These are phyloP conservation scores for Eupithecia inturbata DNA, from an alignment of 2,888 invertebrate genomes.

Conservation along the genomic window DNA sequence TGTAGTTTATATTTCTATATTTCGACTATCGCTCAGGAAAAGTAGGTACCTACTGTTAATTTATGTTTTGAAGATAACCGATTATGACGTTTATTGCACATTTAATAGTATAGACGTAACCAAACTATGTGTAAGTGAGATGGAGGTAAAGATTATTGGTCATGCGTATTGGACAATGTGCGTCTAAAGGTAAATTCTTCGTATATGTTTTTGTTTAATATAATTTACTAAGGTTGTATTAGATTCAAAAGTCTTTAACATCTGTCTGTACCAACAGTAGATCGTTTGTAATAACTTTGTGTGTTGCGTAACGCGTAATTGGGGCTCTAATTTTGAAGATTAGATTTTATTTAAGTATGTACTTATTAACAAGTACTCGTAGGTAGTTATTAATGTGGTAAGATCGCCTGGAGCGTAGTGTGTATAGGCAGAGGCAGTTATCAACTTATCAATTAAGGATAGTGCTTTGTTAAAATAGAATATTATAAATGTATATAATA, in stretches of 20 bases:
- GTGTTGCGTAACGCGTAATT: constrained; percentile 4
- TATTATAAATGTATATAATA: neutral
- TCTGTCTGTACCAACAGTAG: neutral
- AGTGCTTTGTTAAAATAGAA: neutral
- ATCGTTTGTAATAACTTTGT: neutral
- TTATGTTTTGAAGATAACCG: neutral
- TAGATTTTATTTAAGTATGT: constrained; percentile 10
- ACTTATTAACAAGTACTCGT: constrained; percentile 2
- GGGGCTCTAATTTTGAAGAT: constrained; percentile 2
- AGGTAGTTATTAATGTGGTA: constrained; percentile 6
- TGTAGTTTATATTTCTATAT: neutral
- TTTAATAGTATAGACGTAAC: neutral
- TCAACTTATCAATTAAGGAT: neutral
- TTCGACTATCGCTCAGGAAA: neutral
- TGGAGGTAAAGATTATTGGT: neutral
- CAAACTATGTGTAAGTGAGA: neutral
- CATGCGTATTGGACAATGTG: too few species aligned
- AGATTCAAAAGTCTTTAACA: neutral
- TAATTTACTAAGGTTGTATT: too few species aligned
- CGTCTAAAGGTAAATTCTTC: too few species aligned
- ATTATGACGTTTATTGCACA: neutral
- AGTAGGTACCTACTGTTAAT: neutral
- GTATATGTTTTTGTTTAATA: too few species aligned
- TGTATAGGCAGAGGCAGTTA: neutral
- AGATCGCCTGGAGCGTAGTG: constrained; percentile 5